phyloP scores from a whole-genome alignment of 2,888 invertebrate genomes.

The Melieria crassipennis region DNA sequence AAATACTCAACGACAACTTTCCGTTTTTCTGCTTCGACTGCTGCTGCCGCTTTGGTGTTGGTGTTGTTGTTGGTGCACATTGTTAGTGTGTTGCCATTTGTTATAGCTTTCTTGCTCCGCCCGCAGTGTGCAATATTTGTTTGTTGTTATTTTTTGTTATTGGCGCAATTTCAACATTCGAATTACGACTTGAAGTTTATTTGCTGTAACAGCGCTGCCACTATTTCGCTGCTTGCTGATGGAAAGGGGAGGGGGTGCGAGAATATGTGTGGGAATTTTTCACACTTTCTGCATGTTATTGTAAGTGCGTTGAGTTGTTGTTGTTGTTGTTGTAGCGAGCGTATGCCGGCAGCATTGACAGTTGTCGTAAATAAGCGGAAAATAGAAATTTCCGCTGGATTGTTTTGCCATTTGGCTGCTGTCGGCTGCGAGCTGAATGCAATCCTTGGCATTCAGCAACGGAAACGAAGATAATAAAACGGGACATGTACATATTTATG shows the following conservation, averaged over 20 bases:
- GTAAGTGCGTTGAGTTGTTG: background rate
- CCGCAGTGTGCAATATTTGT: background rate
- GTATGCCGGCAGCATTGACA: constrained; percentile 9
- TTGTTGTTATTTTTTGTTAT: background rate
- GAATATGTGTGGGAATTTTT: too few relatives aligned
- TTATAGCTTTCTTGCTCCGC: background rate
- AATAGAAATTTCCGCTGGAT: constrained; percentile 38
- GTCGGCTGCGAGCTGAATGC: constrained; percentile 8
- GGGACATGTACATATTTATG: too few relatives aligned
- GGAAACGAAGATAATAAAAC: background rate
- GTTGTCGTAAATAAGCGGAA: constrained; percentile 40
- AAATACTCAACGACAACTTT: constrained; percentile 6
- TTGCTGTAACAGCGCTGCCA: too few relatives aligned
- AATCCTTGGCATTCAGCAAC: constrained; percentile 8
- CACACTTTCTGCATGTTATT: background rate
- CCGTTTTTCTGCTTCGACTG: constrained; percentile 1
- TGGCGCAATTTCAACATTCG: too few relatives aligned
- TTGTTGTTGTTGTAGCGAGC: background rate
- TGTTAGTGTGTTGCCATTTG: background rate
- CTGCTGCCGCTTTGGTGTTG: constrained; percentile 12
- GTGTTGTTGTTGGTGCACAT: background rate
- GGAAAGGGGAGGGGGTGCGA: too few relatives aligned
- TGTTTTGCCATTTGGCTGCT: constrained; percentile 28
- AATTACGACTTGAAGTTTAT: too few relatives aligned
- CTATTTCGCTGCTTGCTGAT: too few relatives aligned